Evolutionary conservation across 2,113 vertebrate species (phyloP), one percentile per base, ranked within the genome.

Genomic region (Oryzias curvinotus): DNA sequence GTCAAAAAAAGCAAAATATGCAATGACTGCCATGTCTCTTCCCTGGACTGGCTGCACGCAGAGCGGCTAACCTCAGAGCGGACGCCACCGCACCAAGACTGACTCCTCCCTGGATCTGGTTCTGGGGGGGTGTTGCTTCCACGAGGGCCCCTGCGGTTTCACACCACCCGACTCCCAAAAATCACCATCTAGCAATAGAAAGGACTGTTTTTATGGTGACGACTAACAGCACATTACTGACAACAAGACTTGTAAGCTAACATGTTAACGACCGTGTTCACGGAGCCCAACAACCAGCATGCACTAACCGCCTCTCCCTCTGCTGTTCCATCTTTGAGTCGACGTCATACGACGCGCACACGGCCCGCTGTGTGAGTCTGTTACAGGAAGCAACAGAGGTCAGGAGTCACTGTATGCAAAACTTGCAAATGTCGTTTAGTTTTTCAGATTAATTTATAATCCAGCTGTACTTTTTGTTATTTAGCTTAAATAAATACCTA

Each of bases 381-480:
- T 85, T 82, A 80, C 78, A 78, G 66, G 68, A 81, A 82, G 77
- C 52, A 55, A 62, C 73, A 67, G 54, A 88, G 82, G 79, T 91
- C 80, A 82, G 63, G 77, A 76, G 85, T 89, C 85, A 84, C 86
- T 82, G 86, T 87, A 89, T 91, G 90, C 89, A 90, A 90, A 88
- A 57, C 81, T 89, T 88, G 85, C 85, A 70, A 90, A 90, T 88
- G 85, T 92, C 56, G 85, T 92, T 61, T 18, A 57, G 81, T 80
- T 72, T 43, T 77, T 74, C 72, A 80, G 89, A 77, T 92, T 93
- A 89, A 92, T 92, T 93, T 92, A 92, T 90, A 90, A 91, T 89
- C 88, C 86, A 86, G 66, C 82, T 89, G 64, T 83, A 78, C 65
- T 80, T 41, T 89, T 85, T 81, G 75, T 89, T 90, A 75, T 83